Conservation (phyloP, 1,140 invertebrate genomes). For the Drosophila subobscura region DNA sequence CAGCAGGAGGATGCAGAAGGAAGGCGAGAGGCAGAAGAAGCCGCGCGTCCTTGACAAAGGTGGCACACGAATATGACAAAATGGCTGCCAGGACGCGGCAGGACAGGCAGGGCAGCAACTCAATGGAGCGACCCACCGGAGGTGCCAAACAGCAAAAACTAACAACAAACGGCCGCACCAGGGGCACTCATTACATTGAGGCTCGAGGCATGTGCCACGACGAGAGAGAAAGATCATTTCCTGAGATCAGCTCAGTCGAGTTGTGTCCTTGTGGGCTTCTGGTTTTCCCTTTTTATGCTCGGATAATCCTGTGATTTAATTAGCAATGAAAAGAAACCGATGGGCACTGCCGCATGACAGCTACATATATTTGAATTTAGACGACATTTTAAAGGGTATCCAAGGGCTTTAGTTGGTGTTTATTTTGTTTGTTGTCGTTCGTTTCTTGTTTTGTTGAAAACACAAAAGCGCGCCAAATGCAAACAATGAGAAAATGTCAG, state of each 20-base stretch:
- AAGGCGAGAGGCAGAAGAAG: constrained; percentile 13
- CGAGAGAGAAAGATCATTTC: too few relatives aligned
- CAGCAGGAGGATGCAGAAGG: too few relatives aligned
- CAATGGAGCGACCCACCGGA: constrained; percentile 46
- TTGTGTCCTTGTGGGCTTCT: too few relatives aligned
- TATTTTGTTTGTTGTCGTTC: background rate
- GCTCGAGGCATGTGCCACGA: too few relatives aligned
- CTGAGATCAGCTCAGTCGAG: too few relatives aligned
- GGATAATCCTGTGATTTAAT: too few relatives aligned
- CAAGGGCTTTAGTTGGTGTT: constrained; percentile 2
- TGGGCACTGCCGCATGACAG: too few relatives aligned
- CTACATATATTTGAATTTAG: too few relatives aligned
- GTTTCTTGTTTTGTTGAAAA: constrained; percentile 46
- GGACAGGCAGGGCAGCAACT: constrained; percentile 24
- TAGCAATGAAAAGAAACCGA: too few relatives aligned
- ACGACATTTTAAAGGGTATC: too few relatives aligned
- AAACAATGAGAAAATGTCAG: constrained; percentile 79
- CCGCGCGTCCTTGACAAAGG: constrained; percentile 69
- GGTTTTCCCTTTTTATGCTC: too few relatives aligned
- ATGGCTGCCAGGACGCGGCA: constrained; percentile 36
- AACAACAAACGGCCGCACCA: constrained; percentile 21
- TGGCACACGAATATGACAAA: constrained; percentile 61
- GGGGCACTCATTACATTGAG: too few relatives aligned
- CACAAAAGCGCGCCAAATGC: constrained; percentile 72
- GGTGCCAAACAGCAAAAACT: constrained; percentile 37